Conservation (phyloP, 2,113 vertebrate genomes). For the Piprites chloris region DNA sequence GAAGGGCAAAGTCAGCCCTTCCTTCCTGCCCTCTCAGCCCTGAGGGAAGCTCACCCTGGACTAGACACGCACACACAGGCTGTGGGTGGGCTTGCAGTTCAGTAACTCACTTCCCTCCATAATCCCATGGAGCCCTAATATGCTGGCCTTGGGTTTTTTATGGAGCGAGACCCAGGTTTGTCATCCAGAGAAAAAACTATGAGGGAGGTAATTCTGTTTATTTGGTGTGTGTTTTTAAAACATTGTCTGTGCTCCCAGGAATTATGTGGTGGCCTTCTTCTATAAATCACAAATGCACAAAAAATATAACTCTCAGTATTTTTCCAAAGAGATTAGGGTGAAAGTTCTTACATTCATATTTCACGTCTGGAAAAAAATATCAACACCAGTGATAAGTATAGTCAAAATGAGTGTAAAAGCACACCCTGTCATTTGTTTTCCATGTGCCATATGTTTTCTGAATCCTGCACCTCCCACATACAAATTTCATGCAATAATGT, state of each 20-base stretch:
- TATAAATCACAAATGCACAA: constrained; percentile 40
- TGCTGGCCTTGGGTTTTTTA: neutral
- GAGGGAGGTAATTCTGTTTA: constrained; percentile 27
- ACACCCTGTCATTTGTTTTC: constrained; percentile 67
- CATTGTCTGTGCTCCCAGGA: neutral
- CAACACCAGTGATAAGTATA: constrained; percentile 59
- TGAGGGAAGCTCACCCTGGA: neutral
- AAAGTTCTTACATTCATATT: constrained; percentile 52
- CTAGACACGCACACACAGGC: neutral
- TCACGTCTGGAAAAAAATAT: constrained; percentile 49
- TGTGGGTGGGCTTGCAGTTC: constrained; percentile 24
- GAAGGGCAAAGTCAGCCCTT: neutral
- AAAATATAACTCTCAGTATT: neutral
- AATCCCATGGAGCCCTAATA: neutral
- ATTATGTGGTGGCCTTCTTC: neutral
- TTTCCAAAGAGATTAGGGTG: constrained; percentile 36
- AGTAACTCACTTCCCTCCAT: neutral
- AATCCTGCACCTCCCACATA: constrained; percentile 69
- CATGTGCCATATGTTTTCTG: constrained; percentile 69
- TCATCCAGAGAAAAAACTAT: neutral
- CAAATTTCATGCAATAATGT: constrained; percentile 60
- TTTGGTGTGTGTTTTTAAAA: neutral
- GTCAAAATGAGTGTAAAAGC: constrained; percentile 58
- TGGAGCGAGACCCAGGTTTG: neutral
- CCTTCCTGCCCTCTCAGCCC: rapidly evolving